phyloP scores from a whole-genome alignment of 2,797 vertebrate genomes.

The Mormyrus proboscirostris region DNA sequence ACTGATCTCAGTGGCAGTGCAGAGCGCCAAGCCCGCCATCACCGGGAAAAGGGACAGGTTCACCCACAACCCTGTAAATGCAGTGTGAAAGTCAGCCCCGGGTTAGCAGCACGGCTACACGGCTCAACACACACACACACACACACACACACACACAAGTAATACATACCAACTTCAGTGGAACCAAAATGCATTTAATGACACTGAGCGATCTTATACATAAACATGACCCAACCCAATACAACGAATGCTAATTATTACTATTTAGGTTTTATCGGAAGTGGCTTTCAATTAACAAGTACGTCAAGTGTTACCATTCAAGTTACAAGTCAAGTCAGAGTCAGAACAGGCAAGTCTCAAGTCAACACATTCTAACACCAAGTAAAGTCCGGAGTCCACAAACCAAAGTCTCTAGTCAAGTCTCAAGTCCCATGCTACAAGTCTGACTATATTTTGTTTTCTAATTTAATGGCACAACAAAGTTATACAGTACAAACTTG shows the following conservation, averaged over 20 bases:
- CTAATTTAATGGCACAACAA: neutral
- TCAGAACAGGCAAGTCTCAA: neutral
- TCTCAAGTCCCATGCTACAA: neutral
- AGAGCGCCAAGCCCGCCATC: slow-evolving; percentile 85
- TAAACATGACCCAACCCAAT: neutral
- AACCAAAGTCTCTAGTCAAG: neutral
- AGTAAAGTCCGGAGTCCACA: neutral
- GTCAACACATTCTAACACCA: neutral
- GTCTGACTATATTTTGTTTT: neutral
- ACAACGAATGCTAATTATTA: neutral
- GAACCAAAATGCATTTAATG: neutral
- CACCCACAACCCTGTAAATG: slow-evolving; percentile 76
- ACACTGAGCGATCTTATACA: neutral
- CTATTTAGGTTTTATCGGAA: neutral
- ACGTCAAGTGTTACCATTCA: neutral
- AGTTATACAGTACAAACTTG: neutral
- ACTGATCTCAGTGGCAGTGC: slow-evolving; percentile 85
- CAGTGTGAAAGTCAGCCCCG: neutral
- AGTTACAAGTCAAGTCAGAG: neutral
- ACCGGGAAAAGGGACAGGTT: slow-evolving; percentile 86
- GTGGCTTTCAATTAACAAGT: neutral
- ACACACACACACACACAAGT: neutral
- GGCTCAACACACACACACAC: neutral
- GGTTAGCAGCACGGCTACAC: slow-evolving; percentile 25
- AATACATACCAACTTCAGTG: neutral